Evolutionary conservation across 2,888 invertebrate genomes (phyloP).

Genomic region (Sturmia bella): DNA sequence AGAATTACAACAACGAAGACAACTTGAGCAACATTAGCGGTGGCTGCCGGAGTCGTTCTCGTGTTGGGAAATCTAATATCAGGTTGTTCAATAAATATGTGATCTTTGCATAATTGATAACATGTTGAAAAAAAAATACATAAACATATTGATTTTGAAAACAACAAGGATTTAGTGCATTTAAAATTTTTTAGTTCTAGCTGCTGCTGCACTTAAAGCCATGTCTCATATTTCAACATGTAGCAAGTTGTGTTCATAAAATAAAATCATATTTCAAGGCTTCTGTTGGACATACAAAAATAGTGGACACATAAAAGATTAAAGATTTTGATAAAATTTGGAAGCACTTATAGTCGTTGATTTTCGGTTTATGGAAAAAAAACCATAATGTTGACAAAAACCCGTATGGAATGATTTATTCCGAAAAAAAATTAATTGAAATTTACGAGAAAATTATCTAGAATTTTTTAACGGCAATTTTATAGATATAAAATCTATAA

Average conservation of each 20-base stretch:
- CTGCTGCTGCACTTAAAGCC: slow-evolving; percentile 63
- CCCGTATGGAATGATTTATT: too few relatives aligned
- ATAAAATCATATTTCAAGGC: slow-evolving; percentile 34
- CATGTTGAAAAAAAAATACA: slow-evolving; percentile 42
- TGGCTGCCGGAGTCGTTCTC: background rate
- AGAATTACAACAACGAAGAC: slow-evolving; percentile 62
- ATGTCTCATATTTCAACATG: slow-evolving; percentile 58
- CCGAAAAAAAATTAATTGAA: too few relatives aligned
- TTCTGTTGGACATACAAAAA: slow-evolving; percentile 30
- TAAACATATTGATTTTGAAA: slow-evolving; percentile 51
- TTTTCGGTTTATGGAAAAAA: too few relatives aligned
- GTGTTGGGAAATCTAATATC: slow-evolving; percentile 47
- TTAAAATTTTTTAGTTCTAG: slow-evolving; percentile 52
- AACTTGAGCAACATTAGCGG: slow-evolving; percentile 32
- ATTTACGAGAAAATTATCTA: too few relatives aligned
- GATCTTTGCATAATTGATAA: slow-evolving; percentile 66
- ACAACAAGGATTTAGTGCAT: slow-evolving; percentile 59
- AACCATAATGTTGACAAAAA: too few relatives aligned
- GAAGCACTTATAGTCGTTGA: too few relatives aligned
- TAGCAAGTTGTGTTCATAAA: slow-evolving; percentile 12
- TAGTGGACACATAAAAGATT: slow-evolving; percentile 31
- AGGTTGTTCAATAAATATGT: slow-evolving; percentile 61
- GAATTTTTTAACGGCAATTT: too few relatives aligned
- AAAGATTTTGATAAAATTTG: slow-evolving; percentile 1
- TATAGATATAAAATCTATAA: too few relatives aligned